Conservation (phyloP, 2,113 vertebrate genomes). For the Pica pica region DNA sequence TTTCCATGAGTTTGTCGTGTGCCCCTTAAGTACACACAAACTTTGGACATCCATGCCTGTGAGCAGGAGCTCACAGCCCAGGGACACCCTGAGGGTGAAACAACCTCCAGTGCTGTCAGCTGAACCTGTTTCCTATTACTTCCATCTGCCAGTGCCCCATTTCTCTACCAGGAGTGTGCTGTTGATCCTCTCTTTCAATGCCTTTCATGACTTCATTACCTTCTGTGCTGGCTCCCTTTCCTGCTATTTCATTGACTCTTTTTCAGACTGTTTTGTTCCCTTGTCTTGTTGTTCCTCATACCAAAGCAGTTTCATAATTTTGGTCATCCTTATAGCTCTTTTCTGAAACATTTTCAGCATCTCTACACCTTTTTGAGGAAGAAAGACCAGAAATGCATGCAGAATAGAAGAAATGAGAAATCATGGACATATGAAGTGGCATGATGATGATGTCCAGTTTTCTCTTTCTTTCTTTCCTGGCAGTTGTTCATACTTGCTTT, state of each 20-base stretch:
- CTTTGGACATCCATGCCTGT: background rate
- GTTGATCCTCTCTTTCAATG: background rate
- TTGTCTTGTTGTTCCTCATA: background rate
- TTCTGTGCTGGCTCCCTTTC: background rate
- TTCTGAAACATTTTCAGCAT: background rate
- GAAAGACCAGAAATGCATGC: background rate
- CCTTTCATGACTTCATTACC: background rate
- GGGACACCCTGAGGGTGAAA: background rate
- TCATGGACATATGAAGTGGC: background rate
- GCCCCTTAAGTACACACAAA: background rate
- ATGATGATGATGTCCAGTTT: background rate
- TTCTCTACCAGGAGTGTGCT: background rate
- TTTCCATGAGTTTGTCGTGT: background rate
- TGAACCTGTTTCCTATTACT: background rate
- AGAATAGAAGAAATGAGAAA: background rate
- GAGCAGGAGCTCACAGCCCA: background rate
- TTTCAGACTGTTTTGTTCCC: background rate
- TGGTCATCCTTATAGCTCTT: background rate
- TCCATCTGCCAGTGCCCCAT: background rate
- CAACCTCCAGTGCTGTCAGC: background rate
- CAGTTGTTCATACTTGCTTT: background rate
- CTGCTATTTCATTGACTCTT: background rate
- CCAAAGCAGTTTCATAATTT: background rate
- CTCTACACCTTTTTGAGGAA: background rate
- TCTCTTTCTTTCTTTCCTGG: background rate